phyloP scores from a whole-genome alignment of 2,113 vertebrate species.

The Pluvianellus socialis region DNA sequence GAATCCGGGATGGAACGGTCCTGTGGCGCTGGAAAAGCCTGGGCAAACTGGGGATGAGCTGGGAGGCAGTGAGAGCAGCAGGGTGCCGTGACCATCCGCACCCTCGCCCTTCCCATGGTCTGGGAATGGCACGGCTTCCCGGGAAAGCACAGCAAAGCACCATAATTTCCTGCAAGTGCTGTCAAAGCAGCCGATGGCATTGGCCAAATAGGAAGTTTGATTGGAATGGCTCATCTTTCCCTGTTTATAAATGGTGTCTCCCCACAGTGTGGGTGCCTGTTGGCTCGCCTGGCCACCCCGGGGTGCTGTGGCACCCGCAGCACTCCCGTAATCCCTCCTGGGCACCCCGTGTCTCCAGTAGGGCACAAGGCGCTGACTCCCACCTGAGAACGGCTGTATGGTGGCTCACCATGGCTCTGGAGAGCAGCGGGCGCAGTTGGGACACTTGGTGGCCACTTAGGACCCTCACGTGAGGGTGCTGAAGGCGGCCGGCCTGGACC shows the following conservation, averaged over 20 bases:
- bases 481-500: no score
- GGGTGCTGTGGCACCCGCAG: neutral
- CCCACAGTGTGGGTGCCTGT: rapidly evolving
- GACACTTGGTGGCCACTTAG: rapidly evolving
- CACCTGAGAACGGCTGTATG: rapidly evolving
- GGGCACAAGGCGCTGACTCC: neutral
- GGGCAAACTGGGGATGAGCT: neutral
- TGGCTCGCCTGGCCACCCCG: neutral
- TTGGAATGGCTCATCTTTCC: rapidly evolving
- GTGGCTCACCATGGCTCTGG: neutral
- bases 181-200: neutral
- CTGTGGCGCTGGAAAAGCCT: neutral
- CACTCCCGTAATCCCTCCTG: neutral
- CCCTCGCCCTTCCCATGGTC: no score
- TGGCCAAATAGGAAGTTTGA: rapidly evolving
- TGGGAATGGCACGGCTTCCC: rapidly evolving
- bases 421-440: neutral
- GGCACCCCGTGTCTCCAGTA: rapidly evolving
- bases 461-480: neutral
- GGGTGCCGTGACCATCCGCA: neutral
- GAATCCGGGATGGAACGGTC: neutral
- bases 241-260: rapidly evolving
- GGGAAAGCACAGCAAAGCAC: rapidly evolving
- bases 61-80: neutral
- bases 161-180: rapidly evolving